Evolutionary conservation across 2,888 invertebrate species (phyloP), one percentile per base, ranked within the genome.

Genomic region (Euzophera pinguis): DNA sequence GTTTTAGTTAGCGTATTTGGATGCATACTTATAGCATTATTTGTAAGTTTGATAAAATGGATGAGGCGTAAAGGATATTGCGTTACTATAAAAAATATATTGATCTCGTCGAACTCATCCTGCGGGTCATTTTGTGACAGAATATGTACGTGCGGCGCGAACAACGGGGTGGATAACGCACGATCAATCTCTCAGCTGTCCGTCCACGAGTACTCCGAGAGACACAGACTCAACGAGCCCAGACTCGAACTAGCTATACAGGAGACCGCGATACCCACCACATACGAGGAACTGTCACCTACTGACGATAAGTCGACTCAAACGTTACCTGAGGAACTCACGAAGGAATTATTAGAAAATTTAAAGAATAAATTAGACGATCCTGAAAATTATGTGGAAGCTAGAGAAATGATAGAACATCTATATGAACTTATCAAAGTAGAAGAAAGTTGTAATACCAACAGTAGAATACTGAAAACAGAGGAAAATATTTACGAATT

Each of bases 361-460:
- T 81, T 95, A 12, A 91, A 93, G 53, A 93, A 93, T 61, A 92
- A 93, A 65, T 75, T 95, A 6, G 94, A 94, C 63, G 94, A 93
- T 70, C 95, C 95, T 0, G 92, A 93, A 52, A 93, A 94, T 54
- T 94, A 94, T 63, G 92, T 93, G 51, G 94, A 95, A 70, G 95
- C 95, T 1, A 89, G 94, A 37, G 94, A 95, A 76, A 94, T 94
- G 89, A 95, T 95, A 56, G 95, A 95, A 69, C 93, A 94, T 65
- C 82, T 95, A 5, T 95, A 95, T 67, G 95, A 94, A 74, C 90
- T 94, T 50, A 94, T 95, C 47, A 94, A 94, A 71, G 92, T 94
- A 2, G 94, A 94, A 67, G 94, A 94, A 64, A 92, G 91, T 58
- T 92, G 92, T 62, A 92, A 92, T 58, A 87, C 89, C 54, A 92